Base-by-base conservation (phyloP, 2,888 invertebrate genomes). In the Drymonia ruficornis region DNA sequence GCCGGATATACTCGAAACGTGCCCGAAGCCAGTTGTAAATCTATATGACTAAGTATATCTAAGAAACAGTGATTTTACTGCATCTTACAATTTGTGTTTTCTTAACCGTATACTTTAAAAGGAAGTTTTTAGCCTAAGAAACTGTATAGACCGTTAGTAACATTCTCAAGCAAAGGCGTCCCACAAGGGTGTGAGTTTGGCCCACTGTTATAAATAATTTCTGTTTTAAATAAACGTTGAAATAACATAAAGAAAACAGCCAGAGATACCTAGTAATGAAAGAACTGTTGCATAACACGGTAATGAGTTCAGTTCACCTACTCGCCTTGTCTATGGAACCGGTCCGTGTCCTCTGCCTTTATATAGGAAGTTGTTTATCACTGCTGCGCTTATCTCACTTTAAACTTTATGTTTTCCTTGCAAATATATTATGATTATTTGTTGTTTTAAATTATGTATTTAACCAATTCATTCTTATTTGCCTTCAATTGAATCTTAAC, bases 361-460 rank as follows among this genome's bases (percentile, higher is more conserved):
- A 63, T 60, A 63, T 60, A 72, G 72, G 72, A 72, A 72, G 65
- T 68, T 45, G 61, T 69, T 61, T 50, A 59, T 72, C 60, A 57
- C 45, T 50, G 56, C 57, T 49, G 64, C 50, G 49, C 46, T 57
- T 57, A 69, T 65, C 59, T 53, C 43, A 19, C 45, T 28, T 12
- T 45, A 7, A 23, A 45, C 45, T 45, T 45, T 63, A 29, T 50
- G 34, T 43, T 48, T 59, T 68, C 63, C 57, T 63, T 56, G 59
- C 58, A 57, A 68, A 68, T 70, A 61, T 23, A 23, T 44, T 12
- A 16, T 1, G 0, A 13, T 43, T 43, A 19, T 43, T 43, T 23
- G 43, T 13, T 43, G 43, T 43, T 18, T 42, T 40, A 11, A 15
- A 40, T 40, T 11, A 2, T 31, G 11, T 0, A 11, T 31, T 31